Evolutionary conservation across 2,113 vertebrate species (phyloP).

Genomic region (Aythya baeri): DNA sequence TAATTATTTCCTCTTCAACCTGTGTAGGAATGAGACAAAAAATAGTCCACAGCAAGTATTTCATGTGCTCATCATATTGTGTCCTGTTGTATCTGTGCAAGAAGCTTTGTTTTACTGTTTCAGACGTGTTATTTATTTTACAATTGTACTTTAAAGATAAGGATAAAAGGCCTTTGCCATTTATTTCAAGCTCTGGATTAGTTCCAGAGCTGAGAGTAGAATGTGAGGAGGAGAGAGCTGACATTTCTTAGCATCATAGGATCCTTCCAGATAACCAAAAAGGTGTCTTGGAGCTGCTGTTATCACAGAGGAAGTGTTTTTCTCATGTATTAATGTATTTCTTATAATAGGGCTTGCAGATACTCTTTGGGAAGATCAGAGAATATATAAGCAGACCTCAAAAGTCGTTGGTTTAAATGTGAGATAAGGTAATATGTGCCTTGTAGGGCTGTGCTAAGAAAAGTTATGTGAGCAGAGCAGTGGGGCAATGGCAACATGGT

Average conservation of each 20-base stretch:
- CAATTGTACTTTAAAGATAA: neutral
- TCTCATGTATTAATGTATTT: neutral
- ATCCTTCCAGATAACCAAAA: neutral
- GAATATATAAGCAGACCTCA: neutral
- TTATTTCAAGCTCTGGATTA: neutral
- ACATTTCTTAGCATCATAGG: neutral
- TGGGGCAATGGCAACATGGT: rapidly evolving
- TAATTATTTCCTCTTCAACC: neutral
- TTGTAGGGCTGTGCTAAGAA: neutral
- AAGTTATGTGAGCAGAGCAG: neutral
- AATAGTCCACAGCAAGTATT: neutral
- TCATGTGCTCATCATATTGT: neutral
- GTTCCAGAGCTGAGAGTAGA: neutral
- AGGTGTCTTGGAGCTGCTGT: neutral
- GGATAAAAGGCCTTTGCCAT: neutral
- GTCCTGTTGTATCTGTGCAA: neutral
- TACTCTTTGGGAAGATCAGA: neutral
- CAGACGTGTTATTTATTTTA: neutral
- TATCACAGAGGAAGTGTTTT: neutral
- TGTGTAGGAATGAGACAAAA: neutral
- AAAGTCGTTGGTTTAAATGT: neutral
- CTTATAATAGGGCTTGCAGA: neutral
- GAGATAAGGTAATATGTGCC: neutral
- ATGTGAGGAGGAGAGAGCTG: neutral
- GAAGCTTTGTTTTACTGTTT: neutral